A percentile compares a stretch with the other conserved stretches of the same genome.
Conservation (phyloP, 2,797 vertebrate genomes). For the Iguana delicatissima region DNA sequence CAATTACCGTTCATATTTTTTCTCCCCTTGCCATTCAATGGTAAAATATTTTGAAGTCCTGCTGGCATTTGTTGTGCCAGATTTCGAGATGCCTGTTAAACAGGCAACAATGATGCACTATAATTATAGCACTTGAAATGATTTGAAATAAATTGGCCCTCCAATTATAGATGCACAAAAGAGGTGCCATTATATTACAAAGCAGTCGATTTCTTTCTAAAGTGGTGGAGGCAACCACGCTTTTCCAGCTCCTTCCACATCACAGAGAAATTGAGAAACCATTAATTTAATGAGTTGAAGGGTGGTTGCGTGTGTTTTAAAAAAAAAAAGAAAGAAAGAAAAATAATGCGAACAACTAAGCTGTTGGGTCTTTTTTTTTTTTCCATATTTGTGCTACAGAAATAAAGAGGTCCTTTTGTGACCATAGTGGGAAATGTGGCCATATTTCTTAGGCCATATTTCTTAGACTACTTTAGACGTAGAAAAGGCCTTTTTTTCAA, state of each 20-base stretch:
- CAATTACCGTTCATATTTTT: neutral
- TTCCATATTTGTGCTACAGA: neutral
- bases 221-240: constrained; percentile 77
- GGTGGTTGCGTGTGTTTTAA: constrained; percentile 18
- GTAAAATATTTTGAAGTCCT: constrained; percentile 72
- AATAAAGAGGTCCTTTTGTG: neutral
- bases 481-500: too few species aligned
- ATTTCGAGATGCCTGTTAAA: constrained; percentile 80
- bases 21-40: constrained; percentile 46
- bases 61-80: constrained; percentile 74
- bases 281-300: constrained; percentile 76
- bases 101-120: constrained; percentile 79
- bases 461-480: too few species aligned
- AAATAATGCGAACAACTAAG: neutral
- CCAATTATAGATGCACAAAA: constrained; percentile 83
- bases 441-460: too few species aligned
- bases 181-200: constrained; percentile 78
- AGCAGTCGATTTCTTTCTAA: constrained; percentile 84
- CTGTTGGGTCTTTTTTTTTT: too few species aligned
- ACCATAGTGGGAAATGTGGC: too few species aligned
- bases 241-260: constrained; percentile 71
- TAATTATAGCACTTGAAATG: constrained; percentile 85
- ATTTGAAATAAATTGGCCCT: constrained; percentile 85
- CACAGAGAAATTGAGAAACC: constrained; percentile 70
- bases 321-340: neutral